Percentiles rank a stretch among this genome's conserved stretches.
Evolutionary conservation across 2,888 invertebrate genomes (phyloP).

Genomic region (Acanthosepion pharaonis): DNA sequence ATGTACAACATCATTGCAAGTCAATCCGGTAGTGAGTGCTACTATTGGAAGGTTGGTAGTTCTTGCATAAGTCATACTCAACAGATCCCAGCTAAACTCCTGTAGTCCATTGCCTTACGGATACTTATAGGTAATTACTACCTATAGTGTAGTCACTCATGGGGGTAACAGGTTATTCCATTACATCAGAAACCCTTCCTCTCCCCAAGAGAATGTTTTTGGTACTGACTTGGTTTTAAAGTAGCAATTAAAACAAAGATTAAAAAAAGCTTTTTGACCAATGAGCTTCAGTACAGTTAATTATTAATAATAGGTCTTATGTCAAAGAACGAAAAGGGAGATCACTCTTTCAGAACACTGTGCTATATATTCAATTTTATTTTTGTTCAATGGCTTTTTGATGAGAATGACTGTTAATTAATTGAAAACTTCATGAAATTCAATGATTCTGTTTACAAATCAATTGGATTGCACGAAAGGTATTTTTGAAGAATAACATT

Average conservation of each 20-base stretch:
- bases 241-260: background rate
- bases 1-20: no score
- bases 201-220: background rate
- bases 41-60: no score
- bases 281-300: background rate
- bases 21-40: no score
- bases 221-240: constrained; percentile 16
- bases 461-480: background rate
- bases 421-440: background rate
- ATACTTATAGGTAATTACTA: no score
- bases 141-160: no score
- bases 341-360: background rate
- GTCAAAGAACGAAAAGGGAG: background rate
- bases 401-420: background rate
- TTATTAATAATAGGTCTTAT: background rate
- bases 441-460: background rate
- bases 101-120: no score
- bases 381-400: background rate
- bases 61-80: no score
- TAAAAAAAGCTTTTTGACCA: background rate
- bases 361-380: background rate
- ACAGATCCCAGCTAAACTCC: no score
- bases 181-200: no score
- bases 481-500: background rate
- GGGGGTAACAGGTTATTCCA: no score